A percentile compares a stretch with the other conserved stretches of the same genome.
phyloP scores from a whole-genome alignment of 2,888 invertebrate genomes.

The Eilema caniola region DNA sequence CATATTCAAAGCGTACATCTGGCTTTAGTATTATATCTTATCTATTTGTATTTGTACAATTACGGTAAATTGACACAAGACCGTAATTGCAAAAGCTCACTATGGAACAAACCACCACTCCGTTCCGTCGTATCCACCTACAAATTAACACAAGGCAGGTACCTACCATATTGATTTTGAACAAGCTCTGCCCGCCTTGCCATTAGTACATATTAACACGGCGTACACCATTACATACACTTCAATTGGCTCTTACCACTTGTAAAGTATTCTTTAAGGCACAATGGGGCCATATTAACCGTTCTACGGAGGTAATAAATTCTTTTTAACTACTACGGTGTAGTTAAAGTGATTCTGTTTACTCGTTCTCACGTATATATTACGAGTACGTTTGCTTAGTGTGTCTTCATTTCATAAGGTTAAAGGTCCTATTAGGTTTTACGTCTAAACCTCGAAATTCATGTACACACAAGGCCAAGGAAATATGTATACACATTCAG shows the following conservation, averaged over 20 bases:
- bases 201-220: neutral
- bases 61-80: too few species aligned
- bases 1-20: too few species aligned
- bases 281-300: slow-evolving; percentile 4
- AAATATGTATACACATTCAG: too few species aligned
- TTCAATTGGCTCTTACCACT: neutral
- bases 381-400: neutral
- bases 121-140: neutral
- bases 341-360: slow-evolving; percentile 10
- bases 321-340: slow-evolving; percentile 6
- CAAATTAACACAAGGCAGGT: neutral
- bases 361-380: slow-evolving; percentile 1
- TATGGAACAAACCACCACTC: neutral
- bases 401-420: neutral
- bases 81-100: neutral
- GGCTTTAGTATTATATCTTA: too few species aligned
- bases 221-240: slow-evolving; percentile 5
- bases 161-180: neutral
- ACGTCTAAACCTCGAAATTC: neutral
- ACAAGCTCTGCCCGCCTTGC: neutral
- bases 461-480: neutral
- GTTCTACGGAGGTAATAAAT: slow-evolving; percentile 1
- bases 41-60: too few species aligned
- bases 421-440: neutral
- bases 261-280: neutral